phyloP scores from a whole-genome alignment of 2,113 vertebrate species.

The Ochotona curzoniae region DNA sequence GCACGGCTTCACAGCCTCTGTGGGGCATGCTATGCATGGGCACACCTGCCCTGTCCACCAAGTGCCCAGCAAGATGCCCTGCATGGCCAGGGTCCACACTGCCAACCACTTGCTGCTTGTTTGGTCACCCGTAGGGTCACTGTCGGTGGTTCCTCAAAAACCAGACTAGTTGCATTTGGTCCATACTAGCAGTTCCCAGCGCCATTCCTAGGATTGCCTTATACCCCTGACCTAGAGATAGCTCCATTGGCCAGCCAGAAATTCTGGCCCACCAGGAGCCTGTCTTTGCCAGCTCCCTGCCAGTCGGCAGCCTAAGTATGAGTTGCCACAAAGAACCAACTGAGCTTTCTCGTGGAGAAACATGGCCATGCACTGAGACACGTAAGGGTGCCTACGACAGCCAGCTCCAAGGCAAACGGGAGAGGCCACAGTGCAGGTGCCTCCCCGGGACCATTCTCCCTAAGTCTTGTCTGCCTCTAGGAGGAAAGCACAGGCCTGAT shows the following conservation, averaged over 20 bases:
- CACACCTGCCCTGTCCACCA: fast-evolving
- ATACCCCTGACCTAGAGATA: background rate
- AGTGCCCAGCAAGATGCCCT: fast-evolving
- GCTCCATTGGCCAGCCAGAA: background rate
- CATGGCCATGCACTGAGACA: fast-evolving
- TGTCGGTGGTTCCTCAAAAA: background rate
- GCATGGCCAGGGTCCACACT: fast-evolving
- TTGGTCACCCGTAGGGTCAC: fast-evolving
- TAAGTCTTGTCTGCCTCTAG: background rate
- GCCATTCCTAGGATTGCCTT: background rate
- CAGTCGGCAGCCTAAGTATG: background rate
- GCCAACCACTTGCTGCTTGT: too few species aligned
- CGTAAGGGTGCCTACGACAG: too few species aligned
- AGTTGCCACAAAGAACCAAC: background rate
- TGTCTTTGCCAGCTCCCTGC: background rate
- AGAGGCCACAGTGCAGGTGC: background rate
- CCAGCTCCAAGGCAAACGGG: fast-evolving
- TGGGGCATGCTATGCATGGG: background rate
- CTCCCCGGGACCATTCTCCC: fast-evolving
- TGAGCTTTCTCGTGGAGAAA: background rate
- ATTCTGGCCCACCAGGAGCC: background rate
- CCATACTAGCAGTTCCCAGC: fast-evolving
- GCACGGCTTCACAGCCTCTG: background rate
- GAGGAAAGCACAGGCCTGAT: background rate
- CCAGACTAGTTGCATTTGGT: fast-evolving